Evolutionary conservation across 2,113 vertebrate species (phyloP).

Genomic region (Xenopus laevis): DNA sequence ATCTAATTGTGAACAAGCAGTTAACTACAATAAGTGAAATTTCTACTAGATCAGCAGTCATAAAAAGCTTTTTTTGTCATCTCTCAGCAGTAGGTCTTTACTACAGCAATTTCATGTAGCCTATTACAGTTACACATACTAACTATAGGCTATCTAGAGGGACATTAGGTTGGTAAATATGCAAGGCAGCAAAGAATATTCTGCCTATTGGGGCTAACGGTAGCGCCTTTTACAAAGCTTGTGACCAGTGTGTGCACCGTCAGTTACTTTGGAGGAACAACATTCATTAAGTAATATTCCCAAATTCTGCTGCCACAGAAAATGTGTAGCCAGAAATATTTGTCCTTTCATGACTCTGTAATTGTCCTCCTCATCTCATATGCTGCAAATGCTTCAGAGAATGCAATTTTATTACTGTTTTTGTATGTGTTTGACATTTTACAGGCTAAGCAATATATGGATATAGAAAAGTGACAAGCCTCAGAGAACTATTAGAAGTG

Average conservation of each 20-base stretch:
- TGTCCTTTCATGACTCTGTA: not conserved
- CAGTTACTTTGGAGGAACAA: slow-evolving; percentile 14
- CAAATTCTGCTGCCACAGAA: slow-evolving; percentile 16
- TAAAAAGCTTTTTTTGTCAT: slow-evolving; percentile 44
- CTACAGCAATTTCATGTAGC: slow-evolving; percentile 43
- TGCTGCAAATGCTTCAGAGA: no score
- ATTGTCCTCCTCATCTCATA: not conserved
- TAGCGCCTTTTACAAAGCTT: not conserved
- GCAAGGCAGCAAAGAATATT: slow-evolving; percentile 39
- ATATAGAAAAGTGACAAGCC: no score
- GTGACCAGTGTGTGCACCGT: slow-evolving; percentile 30
- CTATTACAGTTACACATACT: slow-evolving; percentile 44
- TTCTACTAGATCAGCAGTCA: slow-evolving; percentile 42
- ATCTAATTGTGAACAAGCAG: slow-evolving; percentile 37
- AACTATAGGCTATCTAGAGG: slow-evolving; percentile 42
- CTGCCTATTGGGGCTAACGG: slow-evolving; percentile 25
- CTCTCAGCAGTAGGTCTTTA: slow-evolving; percentile 41
- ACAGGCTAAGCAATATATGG: no score
- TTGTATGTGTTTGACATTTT: no score
- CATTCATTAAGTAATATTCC: slow-evolving; percentile 5
- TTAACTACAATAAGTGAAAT: slow-evolving; percentile 35
- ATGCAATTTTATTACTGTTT: no score
- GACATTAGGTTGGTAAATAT: slow-evolving; percentile 44
- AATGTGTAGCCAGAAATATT: slow-evolving; percentile 3
- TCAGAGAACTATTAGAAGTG: no score